Base-by-base conservation (phyloP, 2,888 invertebrate genomes). In the Oxytorus armatus region DNA sequence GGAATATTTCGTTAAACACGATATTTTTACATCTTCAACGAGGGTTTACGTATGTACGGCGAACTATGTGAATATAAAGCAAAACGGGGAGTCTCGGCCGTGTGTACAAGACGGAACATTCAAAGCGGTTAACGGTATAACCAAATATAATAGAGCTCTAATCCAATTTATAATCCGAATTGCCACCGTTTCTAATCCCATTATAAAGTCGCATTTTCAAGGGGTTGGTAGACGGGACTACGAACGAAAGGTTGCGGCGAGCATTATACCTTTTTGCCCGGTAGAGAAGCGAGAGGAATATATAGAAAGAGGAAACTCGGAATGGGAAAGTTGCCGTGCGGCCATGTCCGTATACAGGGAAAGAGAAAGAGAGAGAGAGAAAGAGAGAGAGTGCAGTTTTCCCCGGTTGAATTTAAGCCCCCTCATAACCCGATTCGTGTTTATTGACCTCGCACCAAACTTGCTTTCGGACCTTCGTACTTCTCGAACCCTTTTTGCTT, bases 111-210 rank as follows among this genome's bases (percentile, higher is more conserved):
- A 59, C 55, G 36, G 79, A 16, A 69, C 80, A 79, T 84, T 87
- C 69, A 83, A 77, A 79, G 83, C 78, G 83, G 82, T 86, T 88
- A 87, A 87, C 83, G 74, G 73, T 73, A 78, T 76, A 82, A 83
- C 79, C 63, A 81, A 83, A 82, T 81, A 82, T 81, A 83, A 85
- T 85, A 74, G 83, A 79, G 79, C 84, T 76, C 79, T 87, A 88
- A 88, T 89, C 88, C 86, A 89, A 86, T 88, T 90, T 84, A 86
- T 86, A 89, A 88, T 88, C 85, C 83, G 83, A 85, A 88, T 86
- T 84, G 84, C 85, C 79, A 68, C 51, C 72, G 84, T 79, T 81
- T 82, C 83, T 89, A 90, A 89, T 89, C 86, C 87, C 81, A 87
- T 89, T 89, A 88, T 83, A 86, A 88, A 89, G 86, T 86, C 85